These are phyloP conservation scores for Ceratoteleas bidentatus DNA, from an alignment of 1,140 invertebrate species.

Conservation along the genomic window DNA sequence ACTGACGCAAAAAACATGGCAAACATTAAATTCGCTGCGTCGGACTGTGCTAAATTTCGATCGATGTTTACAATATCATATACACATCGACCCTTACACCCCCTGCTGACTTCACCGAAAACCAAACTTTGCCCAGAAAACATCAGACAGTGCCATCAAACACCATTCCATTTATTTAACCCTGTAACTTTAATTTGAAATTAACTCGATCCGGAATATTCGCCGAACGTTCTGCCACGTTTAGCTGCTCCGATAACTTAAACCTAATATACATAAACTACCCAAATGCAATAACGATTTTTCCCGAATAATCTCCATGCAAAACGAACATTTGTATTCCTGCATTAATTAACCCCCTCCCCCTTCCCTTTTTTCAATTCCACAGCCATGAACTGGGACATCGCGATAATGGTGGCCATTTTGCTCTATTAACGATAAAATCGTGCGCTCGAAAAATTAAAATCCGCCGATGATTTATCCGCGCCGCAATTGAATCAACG, in stretches of 20 bases:
- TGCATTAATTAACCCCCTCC: background rate
- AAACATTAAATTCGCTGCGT: no score
- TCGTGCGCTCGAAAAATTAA: no score
- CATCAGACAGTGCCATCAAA: background rate
- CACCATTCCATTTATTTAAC: background rate
- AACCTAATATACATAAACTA: background rate
- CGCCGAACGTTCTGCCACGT: background rate
- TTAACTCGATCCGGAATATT: background rate
- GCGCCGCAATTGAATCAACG: no score
- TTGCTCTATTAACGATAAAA: background rate
- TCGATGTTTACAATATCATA: no score
- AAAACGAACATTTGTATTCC: background rate
- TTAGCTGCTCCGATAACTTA: background rate
- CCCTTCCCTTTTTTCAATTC: background rate
- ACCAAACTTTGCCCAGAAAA: background rate
- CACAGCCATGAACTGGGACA: background rate
- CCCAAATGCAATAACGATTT: background rate
- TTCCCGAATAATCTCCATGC: background rate
- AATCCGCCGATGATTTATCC: no score
- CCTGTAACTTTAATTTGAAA: background rate
- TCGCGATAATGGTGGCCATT: background rate
- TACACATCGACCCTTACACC: no score
- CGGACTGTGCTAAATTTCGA: no score
- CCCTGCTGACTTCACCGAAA: no score
- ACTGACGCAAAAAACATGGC: no score